Percentiles rank a stretch among this genome's conserved stretches.
These are phyloP conservation scores for Sipha maydis DNA, from an alignment of 2,888 invertebrate species.

Conservation along the genomic window DNA sequence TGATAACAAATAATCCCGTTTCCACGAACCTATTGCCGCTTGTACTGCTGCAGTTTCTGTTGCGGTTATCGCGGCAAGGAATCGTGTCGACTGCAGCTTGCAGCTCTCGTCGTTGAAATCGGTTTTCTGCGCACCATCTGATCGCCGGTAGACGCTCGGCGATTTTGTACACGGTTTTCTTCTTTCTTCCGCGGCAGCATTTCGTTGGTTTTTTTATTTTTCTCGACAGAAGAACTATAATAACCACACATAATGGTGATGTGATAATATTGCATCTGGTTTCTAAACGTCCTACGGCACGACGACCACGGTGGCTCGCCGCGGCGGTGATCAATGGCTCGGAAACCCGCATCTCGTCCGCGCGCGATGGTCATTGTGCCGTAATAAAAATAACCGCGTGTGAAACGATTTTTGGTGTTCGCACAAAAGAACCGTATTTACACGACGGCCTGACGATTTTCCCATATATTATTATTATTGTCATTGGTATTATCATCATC, in stretches of 20 bases:
- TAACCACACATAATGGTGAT: constrained; percentile 14
- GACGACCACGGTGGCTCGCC: not conserved
- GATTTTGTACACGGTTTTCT: not conserved
- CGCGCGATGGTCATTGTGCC: constrained; percentile 20
- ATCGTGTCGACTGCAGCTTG: not conserved
- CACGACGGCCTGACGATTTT: constrained; percentile 30
- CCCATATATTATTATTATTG: not conserved
- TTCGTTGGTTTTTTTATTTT: constrained; percentile 8
- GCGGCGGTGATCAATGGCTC: not conserved
- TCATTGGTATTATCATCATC: not conserved
- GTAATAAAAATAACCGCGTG: constrained; percentile 42
- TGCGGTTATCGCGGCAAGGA: not conserved
- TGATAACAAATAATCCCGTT: too few relatives aligned
- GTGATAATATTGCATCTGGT: not conserved
- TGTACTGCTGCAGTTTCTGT: not conserved
- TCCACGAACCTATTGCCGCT: not conserved
- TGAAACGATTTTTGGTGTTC: constrained; percentile 30
- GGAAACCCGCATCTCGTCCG: constrained; percentile 16
- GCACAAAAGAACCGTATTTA: constrained; percentile 42
- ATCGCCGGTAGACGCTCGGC: not conserved
- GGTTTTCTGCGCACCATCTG: not conserved
- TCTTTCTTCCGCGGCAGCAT: too few relatives aligned
- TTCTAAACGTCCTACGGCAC: not conserved
- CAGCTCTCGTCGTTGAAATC: constrained; percentile 11
- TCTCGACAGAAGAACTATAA: not conserved